A percentile compares a stretch with the other conserved stretches of the same genome.
Conservation (phyloP, 1,140 invertebrate genomes). For the Meteorus sp. region DNA sequence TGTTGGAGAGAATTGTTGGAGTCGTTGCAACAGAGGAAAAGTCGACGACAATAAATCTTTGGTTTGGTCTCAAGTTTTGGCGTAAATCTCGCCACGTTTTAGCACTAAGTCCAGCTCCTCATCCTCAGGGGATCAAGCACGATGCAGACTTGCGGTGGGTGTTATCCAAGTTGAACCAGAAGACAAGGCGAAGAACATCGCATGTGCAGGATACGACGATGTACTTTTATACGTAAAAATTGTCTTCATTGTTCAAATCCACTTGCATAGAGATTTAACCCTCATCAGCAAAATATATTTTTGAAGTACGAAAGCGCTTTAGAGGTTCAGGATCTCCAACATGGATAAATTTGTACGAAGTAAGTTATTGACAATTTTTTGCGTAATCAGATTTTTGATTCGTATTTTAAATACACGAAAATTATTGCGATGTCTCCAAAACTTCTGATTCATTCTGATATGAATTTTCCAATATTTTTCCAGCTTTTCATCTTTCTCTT, state of each 20-base stretch:
- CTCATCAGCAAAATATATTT: slow-evolving; percentile 33
- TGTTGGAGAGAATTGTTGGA: too few relatives aligned
- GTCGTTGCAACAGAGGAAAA: background rate
- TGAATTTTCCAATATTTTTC: too few relatives aligned
- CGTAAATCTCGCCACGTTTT: slow-evolving; percentile 60
- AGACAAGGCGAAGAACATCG: slow-evolving; percentile 14
- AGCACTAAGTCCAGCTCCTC: slow-evolving; percentile 57
- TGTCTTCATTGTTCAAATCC: slow-evolving; percentile 40
- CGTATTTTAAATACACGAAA: too few relatives aligned
- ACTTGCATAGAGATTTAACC: slow-evolving; percentile 55
- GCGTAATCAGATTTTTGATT: too few relatives aligned
- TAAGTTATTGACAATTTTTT: too few relatives aligned
- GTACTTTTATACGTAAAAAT: slow-evolving; percentile 1
- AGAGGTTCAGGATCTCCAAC: background rate
- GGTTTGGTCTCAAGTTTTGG: slow-evolving; percentile 54
- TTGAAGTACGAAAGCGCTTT: slow-evolving; percentile 39
- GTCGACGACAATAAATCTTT: slow-evolving; percentile 51
- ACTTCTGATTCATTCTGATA: too few relatives aligned
- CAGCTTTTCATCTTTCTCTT: too few relatives aligned
- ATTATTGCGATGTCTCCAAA: too few relatives aligned
- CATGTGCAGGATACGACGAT: background rate
- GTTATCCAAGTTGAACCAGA: background rate
- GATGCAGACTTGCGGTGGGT: slow-evolving; percentile 24
- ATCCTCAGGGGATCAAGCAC: slow-evolving; percentile 54
- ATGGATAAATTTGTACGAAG: too few relatives aligned